Percentiles rank a stretch among this genome's conserved stretches.
Conservation (phyloP, 2,113 vertebrate genomes). For the Semnornis frantzii region DNA sequence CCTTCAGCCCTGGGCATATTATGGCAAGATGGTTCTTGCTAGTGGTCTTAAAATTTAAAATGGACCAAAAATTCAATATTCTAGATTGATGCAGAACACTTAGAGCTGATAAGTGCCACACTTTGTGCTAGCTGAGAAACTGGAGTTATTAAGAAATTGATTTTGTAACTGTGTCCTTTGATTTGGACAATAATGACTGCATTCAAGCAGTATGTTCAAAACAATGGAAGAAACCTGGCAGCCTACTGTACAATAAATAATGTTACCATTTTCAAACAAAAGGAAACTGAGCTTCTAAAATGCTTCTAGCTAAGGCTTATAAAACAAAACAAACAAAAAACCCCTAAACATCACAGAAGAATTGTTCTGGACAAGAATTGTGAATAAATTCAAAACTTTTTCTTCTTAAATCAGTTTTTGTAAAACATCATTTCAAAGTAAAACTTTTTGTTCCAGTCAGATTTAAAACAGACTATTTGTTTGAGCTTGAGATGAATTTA, state of each 20-base stretch:
- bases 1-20: background rate
- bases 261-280: background rate
- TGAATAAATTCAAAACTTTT: background rate
- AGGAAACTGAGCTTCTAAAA: background rate
- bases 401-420: background rate
- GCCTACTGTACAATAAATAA: background rate
- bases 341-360: too few species aligned
- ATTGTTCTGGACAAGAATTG: background rate
- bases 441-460: background rate
- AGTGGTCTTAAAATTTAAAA: background rate
- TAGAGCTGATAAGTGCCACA: background rate
- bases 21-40: background rate
- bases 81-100: background rate
- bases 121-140: background rate
- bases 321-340: background rate
- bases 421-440: background rate
- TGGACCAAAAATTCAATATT: background rate
- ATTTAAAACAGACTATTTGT: background rate
- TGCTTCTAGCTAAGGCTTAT: background rate
- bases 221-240: background rate
- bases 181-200: background rate
- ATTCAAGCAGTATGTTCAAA: background rate
- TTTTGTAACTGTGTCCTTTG: conserved; percentile 13
- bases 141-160: background rate
- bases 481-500: background rate